Conservation (phyloP, 2,797 vertebrate species). For the Enteromius thamalakanensis region DNA sequence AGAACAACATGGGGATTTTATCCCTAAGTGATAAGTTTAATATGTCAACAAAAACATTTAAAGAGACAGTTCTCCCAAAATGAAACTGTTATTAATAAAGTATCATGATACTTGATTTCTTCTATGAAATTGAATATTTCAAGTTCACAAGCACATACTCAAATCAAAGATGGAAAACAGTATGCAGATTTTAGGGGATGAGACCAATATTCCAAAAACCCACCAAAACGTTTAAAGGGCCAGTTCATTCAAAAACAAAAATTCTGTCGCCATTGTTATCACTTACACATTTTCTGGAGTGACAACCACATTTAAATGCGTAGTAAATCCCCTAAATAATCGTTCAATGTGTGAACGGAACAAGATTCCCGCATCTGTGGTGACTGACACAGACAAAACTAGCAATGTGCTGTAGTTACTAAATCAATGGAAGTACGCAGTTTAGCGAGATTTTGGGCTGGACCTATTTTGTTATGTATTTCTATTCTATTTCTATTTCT, state of each 20-base stretch:
- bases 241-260: not conserved
- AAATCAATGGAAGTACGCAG: too few species aligned
- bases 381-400: too few species aligned
- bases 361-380: too few species aligned
- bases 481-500: too few species aligned
- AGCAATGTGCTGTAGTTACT: too few species aligned
- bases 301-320: too few species aligned
- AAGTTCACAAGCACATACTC: not conserved
- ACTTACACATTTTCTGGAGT: too few species aligned
- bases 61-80: not conserved
- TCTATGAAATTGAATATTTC: not conserved
- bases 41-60: not conserved
- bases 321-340: too few species aligned
- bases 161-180: not conserved
- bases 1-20: slow-evolving; percentile 3
- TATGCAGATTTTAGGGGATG: not conserved
- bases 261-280: not conserved
- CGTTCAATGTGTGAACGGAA: too few species aligned
- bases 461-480: too few species aligned
- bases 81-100: not conserved
- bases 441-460: too few species aligned
- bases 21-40: not conserved
- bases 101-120: not conserved
- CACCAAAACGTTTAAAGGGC: not conserved
- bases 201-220: not conserved